phyloP scores from a whole-genome alignment of 2,888 invertebrate species.

The Panorpa germanica region DNA sequence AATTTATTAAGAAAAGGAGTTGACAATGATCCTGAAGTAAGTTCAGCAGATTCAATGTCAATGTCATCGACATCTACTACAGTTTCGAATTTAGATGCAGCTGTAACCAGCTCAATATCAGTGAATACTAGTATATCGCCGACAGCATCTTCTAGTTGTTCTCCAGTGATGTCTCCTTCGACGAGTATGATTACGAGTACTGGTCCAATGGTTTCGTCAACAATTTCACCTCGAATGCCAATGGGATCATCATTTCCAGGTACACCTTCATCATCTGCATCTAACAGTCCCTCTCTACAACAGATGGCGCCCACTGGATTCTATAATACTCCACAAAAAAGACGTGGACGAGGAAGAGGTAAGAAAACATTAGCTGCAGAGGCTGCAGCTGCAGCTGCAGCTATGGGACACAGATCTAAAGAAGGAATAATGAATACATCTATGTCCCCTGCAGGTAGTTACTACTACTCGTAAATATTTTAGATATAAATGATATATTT shows the following conservation, averaged over 20 bases:
- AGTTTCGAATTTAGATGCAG: not conserved
- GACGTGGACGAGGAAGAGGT: slow-evolving; percentile 24
- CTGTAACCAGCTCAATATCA: slow-evolving; percentile 3
- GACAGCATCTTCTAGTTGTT: too few species aligned
- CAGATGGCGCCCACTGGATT: slow-evolving; percentile 15
- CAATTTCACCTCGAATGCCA: slow-evolving; percentile 19
- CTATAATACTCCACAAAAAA: slow-evolving; percentile 15
- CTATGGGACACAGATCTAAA: slow-evolving; percentile 17
- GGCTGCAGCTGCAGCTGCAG: slow-evolving; percentile 32
- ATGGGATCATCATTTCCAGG: slow-evolving; percentile 15
- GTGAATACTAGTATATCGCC: too few species aligned
- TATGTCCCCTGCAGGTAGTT: not conserved
- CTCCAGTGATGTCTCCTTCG: not conserved
- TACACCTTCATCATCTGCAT: slow-evolving; percentile 16
- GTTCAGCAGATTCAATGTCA: slow-evolving; percentile 15
- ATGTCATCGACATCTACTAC: slow-evolving; percentile 17
- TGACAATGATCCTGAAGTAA: too few species aligned
- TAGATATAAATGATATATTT: slow-evolving; percentile 1
- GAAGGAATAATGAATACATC: slow-evolving; percentile 2
- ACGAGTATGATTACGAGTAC: not conserved
- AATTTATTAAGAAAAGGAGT: too few species aligned
- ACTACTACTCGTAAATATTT: slow-evolving; percentile 4
- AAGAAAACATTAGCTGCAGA: slow-evolving; percentile 24
- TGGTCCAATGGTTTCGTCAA: slow-evolving; percentile 13
- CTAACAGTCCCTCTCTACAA: slow-evolving; percentile 22